Conservation (phyloP, 2,113 vertebrate genomes). For the Potamarius usumacintae region DNA sequence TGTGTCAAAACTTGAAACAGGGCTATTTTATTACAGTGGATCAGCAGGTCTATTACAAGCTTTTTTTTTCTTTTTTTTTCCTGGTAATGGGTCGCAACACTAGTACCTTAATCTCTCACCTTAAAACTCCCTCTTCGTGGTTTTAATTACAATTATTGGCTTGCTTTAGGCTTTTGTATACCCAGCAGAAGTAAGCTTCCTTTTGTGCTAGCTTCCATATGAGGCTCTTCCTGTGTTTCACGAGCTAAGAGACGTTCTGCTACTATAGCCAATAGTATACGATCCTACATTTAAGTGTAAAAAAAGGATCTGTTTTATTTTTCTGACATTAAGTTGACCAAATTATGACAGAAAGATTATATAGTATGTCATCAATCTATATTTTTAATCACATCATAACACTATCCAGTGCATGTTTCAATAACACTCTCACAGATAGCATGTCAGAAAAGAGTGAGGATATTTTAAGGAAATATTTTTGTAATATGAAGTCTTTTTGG, state of each 20-base stretch:
- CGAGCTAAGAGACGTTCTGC: not conserved
- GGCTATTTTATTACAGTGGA: conserved; percentile 14
- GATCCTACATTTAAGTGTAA: not conserved
- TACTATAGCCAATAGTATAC: not conserved
- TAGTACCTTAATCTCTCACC: conserved; percentile 23
- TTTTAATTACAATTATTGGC: conserved; percentile 33
- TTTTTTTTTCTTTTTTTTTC: not conserved
- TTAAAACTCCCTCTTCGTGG: conserved; percentile 29
- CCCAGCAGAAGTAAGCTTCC: conserved; percentile 13
- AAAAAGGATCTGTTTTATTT: not conserved
- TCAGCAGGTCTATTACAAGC: conserved; percentile 19
- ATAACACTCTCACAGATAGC: not conserved
- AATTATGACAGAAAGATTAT: not conserved
- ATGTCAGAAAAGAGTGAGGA: not conserved
- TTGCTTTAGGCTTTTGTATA: conserved; percentile 28
- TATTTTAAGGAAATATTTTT: conserved; percentile 23
- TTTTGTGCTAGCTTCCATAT: conserved; percentile 27
- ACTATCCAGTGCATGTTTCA: not conserved
- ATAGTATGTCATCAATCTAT: not conserved
- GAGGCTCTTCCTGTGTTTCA: conserved; percentile 13
- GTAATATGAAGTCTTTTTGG: conserved; percentile 15
- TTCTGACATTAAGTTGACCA: not conserved
- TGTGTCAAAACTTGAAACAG: conserved; percentile 9
- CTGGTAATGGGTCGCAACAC: conserved; percentile 23
- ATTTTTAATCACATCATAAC: not conserved